These are phyloP conservation scores for Norana najaformis DNA, from an alignment of 2,888 invertebrate species.

Conservation along the genomic window DNA sequence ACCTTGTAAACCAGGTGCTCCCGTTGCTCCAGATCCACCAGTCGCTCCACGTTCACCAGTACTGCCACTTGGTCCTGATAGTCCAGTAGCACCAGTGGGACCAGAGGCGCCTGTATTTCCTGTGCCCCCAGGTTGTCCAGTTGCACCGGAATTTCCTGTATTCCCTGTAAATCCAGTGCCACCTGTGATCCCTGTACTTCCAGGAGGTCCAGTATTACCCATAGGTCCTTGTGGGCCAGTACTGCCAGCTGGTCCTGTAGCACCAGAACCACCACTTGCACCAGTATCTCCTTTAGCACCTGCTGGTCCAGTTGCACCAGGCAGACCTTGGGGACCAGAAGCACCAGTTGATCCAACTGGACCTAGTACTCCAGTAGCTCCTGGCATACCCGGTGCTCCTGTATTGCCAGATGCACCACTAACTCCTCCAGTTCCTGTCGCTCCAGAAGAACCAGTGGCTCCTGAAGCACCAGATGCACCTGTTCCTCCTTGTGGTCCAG, in stretches of 20 bases:
- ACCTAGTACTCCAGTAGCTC: constrained; percentile 23
- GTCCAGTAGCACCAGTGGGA: constrained; percentile 18
- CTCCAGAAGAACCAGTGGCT: constrained; percentile 29
- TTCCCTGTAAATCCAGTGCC: constrained; percentile 27
- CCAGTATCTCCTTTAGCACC: constrained; percentile 41
- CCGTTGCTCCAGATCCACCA: not conserved
- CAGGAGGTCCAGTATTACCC: not conserved
- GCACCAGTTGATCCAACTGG: constrained; percentile 36
- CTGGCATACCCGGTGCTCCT: constrained; percentile 26
- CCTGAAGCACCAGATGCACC: constrained; percentile 25
- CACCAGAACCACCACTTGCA: constrained; percentile 49
- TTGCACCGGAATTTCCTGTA: constrained; percentile 17
- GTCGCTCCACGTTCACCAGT: not conserved
- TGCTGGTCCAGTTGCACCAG: constrained; percentile 29
- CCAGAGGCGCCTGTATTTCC: constrained; percentile 1
- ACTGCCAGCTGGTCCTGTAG: constrained; percentile 44
- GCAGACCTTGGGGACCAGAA: constrained; percentile 23
- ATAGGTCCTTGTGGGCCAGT: constrained; percentile 28
- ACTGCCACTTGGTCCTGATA: constrained; percentile 25
- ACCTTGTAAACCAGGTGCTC: not conserved
- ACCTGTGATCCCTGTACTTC: constrained; percentile 28
- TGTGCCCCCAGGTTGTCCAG: constrained; percentile 20
- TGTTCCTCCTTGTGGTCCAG: constrained; percentile 17
- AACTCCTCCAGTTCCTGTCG: constrained; percentile 20
- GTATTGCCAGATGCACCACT: not conserved